phyloP scores from a whole-genome alignment of 1,140 invertebrate species.

The Elymnias hypermnestra region DNA sequence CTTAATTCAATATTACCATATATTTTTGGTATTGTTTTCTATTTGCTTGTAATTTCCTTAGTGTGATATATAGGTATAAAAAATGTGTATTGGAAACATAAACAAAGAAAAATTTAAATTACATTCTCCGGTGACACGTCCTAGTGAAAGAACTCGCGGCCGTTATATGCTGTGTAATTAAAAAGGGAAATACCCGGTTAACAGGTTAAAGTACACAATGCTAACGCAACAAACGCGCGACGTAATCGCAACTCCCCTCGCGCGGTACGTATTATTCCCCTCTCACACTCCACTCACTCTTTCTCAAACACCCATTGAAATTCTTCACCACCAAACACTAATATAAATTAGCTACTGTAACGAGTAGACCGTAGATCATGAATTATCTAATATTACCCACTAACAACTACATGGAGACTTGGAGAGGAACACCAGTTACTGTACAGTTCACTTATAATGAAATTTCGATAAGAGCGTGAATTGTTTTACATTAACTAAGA shows the following conservation, averaged over 20 bases:
- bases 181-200: too few relatives aligned
- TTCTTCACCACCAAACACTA: slow-evolving; percentile 36
- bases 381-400: slow-evolving; percentile 43
- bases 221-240: too few relatives aligned
- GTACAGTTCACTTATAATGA: slow-evolving; percentile 61
- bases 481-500: slow-evolving; percentile 52
- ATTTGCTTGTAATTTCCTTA: too few relatives aligned
- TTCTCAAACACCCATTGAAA: slow-evolving; percentile 22
- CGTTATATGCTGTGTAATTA: too few relatives aligned
- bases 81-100: too few relatives aligned
- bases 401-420: slow-evolving; percentile 66
- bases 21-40: too few relatives aligned
- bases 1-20: too few relatives aligned
- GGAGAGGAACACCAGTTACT: slow-evolving; percentile 72
- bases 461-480: slow-evolving; percentile 46
- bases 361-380: slow-evolving; percentile 45
- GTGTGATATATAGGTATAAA: too few relatives aligned
- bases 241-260: neutral
- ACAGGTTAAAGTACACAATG: too few relatives aligned
- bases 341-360: slow-evolving; percentile 42
- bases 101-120: too few relatives aligned
- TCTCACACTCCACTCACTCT: slow-evolving; percentile 15
- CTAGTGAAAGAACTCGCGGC: too few relatives aligned
- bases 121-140: too few relatives aligned
- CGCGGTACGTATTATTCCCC: slow-evolving; percentile 12